These are phyloP conservation scores for Diachasmimorpha longicaudata DNA, from an alignment of 1,140 invertebrate genomes.

Conservation along the genomic window DNA sequence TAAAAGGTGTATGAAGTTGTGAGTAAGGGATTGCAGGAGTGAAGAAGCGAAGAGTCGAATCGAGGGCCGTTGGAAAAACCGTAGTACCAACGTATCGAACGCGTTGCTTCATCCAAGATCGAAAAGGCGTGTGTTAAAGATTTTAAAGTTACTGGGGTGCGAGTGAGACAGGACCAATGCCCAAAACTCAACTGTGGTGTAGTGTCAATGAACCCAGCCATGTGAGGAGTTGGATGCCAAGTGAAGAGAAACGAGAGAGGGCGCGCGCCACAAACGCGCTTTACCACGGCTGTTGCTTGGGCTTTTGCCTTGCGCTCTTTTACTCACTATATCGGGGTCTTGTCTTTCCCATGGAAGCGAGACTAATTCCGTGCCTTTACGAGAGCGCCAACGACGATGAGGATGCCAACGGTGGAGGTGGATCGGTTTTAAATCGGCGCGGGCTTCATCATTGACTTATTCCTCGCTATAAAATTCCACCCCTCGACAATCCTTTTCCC, in stretches of 20 bases:
- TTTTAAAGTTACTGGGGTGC: constrained; percentile 21
- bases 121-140: not conserved
- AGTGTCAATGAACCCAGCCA: constrained; percentile 63
- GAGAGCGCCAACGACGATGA: constrained; percentile 39
- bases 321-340: constrained; percentile 59
- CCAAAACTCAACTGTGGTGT: constrained; percentile 56
- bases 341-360: constrained; percentile 63
- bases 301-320: constrained; percentile 41
- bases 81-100: constrained; percentile 26
- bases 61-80: constrained; percentile 28
- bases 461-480: not conserved
- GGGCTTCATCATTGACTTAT: not conserved
- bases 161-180: constrained; percentile 54
- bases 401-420: not conserved
- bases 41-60: not conserved
- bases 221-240: constrained; percentile 53
- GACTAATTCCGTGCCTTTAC: constrained; percentile 62
- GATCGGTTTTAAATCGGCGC: constrained; percentile 1
- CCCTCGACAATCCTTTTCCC: not conserved
- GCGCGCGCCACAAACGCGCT: not conserved
- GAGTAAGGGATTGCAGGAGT: not conserved
- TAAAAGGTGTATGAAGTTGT: not conserved
- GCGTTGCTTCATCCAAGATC: not conserved
- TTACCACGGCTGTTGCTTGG: constrained; percentile 27
- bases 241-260: not conserved